These are phyloP conservation scores for Drosophila algonquin DNA, from an alignment of 2,888 invertebrate genomes.

Conservation along the genomic window DNA sequence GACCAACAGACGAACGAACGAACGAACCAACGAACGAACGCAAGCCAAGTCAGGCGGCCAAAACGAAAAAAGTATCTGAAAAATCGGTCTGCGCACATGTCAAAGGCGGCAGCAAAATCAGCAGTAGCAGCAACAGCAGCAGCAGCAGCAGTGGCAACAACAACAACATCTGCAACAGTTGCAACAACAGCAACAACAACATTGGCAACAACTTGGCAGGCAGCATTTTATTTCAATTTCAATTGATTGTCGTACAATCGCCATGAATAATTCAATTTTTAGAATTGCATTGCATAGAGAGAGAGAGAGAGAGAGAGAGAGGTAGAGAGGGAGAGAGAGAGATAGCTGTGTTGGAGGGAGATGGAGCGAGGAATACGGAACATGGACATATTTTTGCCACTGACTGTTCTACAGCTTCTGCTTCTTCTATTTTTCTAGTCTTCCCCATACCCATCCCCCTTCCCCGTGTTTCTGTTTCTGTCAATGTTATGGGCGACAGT, in stretches of 20 bases:
- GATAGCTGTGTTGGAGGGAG: slow-evolving; percentile 39
- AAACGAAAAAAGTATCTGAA: slow-evolving; percentile 43
- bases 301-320: slow-evolving; percentile 59
- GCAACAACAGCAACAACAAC: slow-evolving; percentile 36
- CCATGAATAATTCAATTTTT: slow-evolving; percentile 83
- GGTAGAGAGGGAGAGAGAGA: slow-evolving; percentile 58
- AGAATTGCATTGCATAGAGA: slow-evolving; percentile 68
- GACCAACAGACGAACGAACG: no score
- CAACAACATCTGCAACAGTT: slow-evolving; percentile 36
- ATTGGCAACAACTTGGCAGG: slow-evolving; percentile 64
- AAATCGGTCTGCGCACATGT: slow-evolving; percentile 78
- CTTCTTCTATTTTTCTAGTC: slow-evolving; percentile 24
- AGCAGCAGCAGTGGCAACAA: slow-evolving; percentile 47
- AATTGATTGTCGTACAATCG: slow-evolving; percentile 84
- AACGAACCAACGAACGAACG: slow-evolving; percentile 27
- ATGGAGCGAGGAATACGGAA: slow-evolving; percentile 51
- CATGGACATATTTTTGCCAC: slow-evolving; percentile 73
- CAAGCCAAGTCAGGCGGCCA: slow-evolving; percentile 57
- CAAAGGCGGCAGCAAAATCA: slow-evolving; percentile 64
- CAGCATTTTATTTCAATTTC: slow-evolving; percentile 82
- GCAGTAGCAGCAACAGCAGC: slow-evolving; percentile 34
- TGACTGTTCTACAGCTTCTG: slow-evolving; percentile 44
- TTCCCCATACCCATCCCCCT: background rate
- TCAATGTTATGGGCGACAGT: slow-evolving; percentile 48
- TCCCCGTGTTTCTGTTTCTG: slow-evolving; percentile 40